Evolutionary conservation across 2,113 vertebrate genomes (phyloP).

Genomic region (Talpa occidentalis): DNA sequence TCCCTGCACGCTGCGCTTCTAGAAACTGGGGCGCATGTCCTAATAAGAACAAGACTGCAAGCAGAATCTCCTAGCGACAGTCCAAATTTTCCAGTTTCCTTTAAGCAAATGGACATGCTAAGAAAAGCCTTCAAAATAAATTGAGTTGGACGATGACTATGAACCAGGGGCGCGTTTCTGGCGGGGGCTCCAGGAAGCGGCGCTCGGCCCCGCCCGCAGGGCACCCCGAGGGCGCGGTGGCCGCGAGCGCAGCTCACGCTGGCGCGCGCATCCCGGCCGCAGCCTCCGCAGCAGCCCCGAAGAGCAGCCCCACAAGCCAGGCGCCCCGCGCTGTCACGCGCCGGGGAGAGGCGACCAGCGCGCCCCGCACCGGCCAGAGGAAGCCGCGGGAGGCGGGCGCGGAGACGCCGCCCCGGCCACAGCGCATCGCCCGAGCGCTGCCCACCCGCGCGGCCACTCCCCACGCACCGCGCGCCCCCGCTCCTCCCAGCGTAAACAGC

Average conservation of each 20-base stretch:
- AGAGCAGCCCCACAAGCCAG: conserved; percentile 35
- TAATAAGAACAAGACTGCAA: conserved; percentile 31
- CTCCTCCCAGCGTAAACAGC: background rate
- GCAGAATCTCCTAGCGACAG: background rate
- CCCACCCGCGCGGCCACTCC: background rate
- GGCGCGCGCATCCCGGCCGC: background rate
- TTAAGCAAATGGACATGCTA: background rate
- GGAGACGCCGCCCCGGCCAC: background rate
- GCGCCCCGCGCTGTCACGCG: conserved; percentile 43
- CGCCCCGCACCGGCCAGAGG: background rate
- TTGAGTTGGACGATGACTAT: background rate
- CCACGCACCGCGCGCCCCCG: background rate
- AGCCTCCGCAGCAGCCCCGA: background rate
- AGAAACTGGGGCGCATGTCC: conserved; percentile 7
- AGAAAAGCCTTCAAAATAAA: background rate
- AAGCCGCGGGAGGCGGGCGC: background rate
- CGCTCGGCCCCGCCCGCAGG: background rate
- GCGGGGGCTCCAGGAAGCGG: background rate
- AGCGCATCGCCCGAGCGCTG: background rate
- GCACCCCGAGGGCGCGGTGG: conserved; percentile 22
- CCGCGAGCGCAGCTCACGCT: background rate
- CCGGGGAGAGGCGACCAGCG: background rate
- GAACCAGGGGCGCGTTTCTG: background rate
- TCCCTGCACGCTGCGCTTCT: background rate
- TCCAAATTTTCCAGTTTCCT: background rate